Conservation (phyloP, 1,140 invertebrate genomes). For the Drosophila kurseongensis region DNA sequence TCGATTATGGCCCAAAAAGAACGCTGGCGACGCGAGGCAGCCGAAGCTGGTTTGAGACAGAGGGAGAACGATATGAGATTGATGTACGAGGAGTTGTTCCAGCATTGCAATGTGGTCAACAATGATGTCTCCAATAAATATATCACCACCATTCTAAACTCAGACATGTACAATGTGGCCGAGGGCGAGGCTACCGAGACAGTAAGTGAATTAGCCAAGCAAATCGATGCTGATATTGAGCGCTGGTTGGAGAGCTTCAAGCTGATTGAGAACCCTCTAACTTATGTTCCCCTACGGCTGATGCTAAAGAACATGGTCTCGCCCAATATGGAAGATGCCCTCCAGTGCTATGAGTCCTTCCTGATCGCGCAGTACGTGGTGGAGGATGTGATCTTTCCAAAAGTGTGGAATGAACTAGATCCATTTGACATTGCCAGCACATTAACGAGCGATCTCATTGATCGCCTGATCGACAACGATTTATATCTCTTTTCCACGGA, state of each 20-base stretch:
- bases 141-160: conserved; percentile 88
- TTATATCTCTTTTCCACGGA: conserved; percentile 65
- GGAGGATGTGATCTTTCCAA: conserved; percentile 63
- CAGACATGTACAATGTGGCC: conserved; percentile 87
- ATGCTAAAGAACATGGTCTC: conserved; percentile 46
- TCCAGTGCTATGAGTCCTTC: conserved; percentile 41
- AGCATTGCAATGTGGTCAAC: conserved; percentile 85
- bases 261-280: conserved; percentile 72
- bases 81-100: conserved; percentile 90
- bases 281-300: conserved; percentile 76
- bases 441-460: conserved; percentile 56
- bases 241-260: conserved; percentile 85
- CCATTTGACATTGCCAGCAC: conserved; percentile 49
- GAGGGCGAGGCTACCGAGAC: conserved; percentile 86
- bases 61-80: conserved; percentile 87
- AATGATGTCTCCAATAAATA: conserved; percentile 88
- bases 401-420: conserved; percentile 51
- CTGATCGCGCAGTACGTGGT: conserved; percentile 55
- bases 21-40: conserved; percentile 88
- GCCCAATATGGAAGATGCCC: conserved; percentile 36
- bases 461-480: conserved; percentile 74
- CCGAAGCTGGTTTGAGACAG: conserved; percentile 88
- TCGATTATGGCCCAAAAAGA: conserved; percentile 88
- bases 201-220: conserved; percentile 86
- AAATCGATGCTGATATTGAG: conserved; percentile 85